Conservation (phyloP, 2,888 invertebrate species). For the Adelphocoris suturalis region DNA sequence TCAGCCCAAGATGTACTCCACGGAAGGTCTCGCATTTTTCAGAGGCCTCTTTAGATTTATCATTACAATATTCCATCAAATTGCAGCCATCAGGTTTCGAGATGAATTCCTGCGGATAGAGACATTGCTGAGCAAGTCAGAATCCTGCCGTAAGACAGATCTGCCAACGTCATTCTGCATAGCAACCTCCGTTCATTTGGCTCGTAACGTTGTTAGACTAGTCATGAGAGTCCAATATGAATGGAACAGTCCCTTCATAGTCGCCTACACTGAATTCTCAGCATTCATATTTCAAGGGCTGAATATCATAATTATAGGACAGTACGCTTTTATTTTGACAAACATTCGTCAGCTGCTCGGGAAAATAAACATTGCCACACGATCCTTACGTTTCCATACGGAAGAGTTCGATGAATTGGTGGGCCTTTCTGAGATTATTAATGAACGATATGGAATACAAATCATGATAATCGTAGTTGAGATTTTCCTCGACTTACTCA, state of each 20-base stretch:
- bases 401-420: neutral
- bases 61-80: neutral
- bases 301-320: neutral
- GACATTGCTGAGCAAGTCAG: neutral
- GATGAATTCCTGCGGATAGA: neutral
- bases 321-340: neutral
- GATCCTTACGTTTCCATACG: neutral
- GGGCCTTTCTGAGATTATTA: neutral
- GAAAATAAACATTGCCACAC: neutral
- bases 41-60: neutral
- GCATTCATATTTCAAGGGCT: neutral
- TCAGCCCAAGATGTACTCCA: neutral
- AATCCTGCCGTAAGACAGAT: neutral
- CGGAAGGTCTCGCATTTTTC: neutral
- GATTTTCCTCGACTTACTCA: neutral
- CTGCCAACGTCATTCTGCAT: neutral
- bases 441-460: slow-evolving; percentile 3
- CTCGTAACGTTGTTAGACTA: neutral
- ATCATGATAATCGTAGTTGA: neutral
- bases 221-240: neutral
- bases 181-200: neutral
- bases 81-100: neutral
- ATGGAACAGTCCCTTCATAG: neutral
- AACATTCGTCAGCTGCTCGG: neutral
- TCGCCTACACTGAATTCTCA: neutral